phyloP scores from a whole-genome alignment of 2,113 vertebrate genomes.

The Bucco capensis region DNA sequence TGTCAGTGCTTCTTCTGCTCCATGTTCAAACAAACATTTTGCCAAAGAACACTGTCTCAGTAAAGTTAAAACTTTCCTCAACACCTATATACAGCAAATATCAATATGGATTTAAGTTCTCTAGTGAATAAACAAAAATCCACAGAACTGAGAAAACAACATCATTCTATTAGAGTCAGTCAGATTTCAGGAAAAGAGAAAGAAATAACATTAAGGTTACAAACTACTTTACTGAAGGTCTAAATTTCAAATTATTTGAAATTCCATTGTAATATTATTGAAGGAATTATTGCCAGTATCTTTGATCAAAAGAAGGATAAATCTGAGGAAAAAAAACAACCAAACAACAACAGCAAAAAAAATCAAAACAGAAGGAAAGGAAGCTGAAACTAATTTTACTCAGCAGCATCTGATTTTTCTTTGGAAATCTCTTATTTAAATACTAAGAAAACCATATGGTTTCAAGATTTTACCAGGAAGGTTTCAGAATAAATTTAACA shows the following conservation, averaged over 20 bases:
- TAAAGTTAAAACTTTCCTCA: not conserved
- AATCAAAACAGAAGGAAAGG: slow-evolving; percentile 3
- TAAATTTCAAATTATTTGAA: not conserved
- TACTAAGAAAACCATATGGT: slow-evolving; percentile 11
- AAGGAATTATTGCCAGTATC: not conserved
- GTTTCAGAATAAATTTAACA: slow-evolving; percentile 30
- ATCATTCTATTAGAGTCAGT: not conserved
- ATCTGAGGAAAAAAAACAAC: not conserved
- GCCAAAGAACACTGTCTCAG: not conserved
- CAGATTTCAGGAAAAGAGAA: not conserved
- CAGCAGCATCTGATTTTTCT: not conserved
- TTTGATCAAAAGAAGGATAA: not conserved
- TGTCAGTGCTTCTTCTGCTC: not conserved
- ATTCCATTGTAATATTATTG: not conserved
- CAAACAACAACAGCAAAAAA: not conserved
- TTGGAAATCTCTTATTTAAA: slow-evolving; percentile 6
- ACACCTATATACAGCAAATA: not conserved
- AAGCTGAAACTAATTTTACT: not conserved
- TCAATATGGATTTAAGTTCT: not conserved
- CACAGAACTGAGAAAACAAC: not conserved
- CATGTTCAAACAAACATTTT: not conserved
- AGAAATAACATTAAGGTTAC: not conserved
- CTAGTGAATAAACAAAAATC: not conserved
- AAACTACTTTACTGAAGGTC: not conserved
- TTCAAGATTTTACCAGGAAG: not conserved